Conservation (phyloP, 2,113 vertebrate genomes). For the Falco punctatus region DNA sequence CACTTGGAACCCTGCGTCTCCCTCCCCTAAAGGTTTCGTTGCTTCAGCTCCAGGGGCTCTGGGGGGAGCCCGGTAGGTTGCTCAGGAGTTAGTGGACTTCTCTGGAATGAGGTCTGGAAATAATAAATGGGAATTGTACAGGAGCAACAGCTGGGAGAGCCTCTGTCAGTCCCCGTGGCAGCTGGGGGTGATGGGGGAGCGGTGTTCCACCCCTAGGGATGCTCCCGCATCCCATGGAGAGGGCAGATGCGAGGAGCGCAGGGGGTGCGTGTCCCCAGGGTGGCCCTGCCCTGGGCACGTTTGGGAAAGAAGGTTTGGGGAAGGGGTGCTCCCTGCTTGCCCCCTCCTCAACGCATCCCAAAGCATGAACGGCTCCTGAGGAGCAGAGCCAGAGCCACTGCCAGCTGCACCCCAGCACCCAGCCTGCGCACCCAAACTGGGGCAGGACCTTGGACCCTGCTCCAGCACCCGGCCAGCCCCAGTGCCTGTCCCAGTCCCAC, state of each 20-base stretch:
- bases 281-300: neutral
- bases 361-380: rapidly evolving
- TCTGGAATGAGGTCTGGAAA: neutral
- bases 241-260: neutral
- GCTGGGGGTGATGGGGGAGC: neutral
- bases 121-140: slow-evolving; percentile 58
- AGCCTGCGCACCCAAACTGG: neutral
- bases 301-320: neutral
- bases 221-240: neutral
- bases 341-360: neutral
- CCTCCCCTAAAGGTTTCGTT: neutral
- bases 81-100: slow-evolving; percentile 50
- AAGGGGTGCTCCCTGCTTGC: neutral
- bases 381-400: neutral
- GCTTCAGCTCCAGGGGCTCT: neutral
- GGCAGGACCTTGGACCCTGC: neutral
- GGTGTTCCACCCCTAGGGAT: neutral
- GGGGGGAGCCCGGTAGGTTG: neutral
- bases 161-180: neutral
- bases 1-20: rapidly evolving
- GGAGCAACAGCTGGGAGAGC: neutral
- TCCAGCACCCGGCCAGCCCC: neutral
- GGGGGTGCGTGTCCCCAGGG: neutral
- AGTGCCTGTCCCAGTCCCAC: neutral
- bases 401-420: neutral